Conservation (phyloP, 2,797 vertebrate species). For the Schizopygopsis malacanthus region DNA sequence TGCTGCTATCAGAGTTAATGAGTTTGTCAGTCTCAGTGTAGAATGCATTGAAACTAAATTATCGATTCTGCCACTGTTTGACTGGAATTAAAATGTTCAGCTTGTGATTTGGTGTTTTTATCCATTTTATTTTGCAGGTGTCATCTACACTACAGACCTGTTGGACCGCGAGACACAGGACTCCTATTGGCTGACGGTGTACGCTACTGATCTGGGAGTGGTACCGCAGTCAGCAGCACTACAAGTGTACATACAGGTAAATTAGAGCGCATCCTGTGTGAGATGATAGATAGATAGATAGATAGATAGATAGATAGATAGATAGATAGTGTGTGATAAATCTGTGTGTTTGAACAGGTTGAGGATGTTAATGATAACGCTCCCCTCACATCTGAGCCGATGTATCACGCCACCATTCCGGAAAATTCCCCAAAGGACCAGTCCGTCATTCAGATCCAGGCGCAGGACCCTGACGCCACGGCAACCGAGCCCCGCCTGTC, state of each 20-base stretch:
- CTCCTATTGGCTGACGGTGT: conserved; percentile 96
- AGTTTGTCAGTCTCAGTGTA: background rate
- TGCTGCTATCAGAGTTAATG: background rate
- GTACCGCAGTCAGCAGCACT: conserved; percentile 90
- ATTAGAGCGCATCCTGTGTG: background rate
- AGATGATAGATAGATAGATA: background rate
- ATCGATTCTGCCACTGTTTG: background rate
- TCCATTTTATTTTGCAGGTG: conserved; percentile 75
- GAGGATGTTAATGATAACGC: conserved; percentile 97
- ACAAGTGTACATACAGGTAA: conserved; percentile 89
- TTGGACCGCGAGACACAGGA: conserved; percentile 92
- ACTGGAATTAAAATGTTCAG: background rate
- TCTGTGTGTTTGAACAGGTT: conserved; percentile 68
- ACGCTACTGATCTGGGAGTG: conserved; percentile 91
- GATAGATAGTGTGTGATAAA: background rate
- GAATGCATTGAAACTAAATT: background rate
- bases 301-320: background rate
- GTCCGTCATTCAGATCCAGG: conserved; percentile 92
- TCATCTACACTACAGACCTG: conserved; percentile 91
- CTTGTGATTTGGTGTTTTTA: conserved; percentile 12
- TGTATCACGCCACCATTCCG: conserved; percentile 85
- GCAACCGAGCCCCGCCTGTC: conserved; percentile 80
- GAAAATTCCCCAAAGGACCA: conserved; percentile 94
- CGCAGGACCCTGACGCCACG: conserved; percentile 90
- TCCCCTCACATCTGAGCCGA: conserved; percentile 89